Percentiles rank a stretch among this genome's conserved stretches.
Evolutionary conservation across 2,888 invertebrate genomes (phyloP).

Genomic region (Torymus aiolomorphi): DNA sequence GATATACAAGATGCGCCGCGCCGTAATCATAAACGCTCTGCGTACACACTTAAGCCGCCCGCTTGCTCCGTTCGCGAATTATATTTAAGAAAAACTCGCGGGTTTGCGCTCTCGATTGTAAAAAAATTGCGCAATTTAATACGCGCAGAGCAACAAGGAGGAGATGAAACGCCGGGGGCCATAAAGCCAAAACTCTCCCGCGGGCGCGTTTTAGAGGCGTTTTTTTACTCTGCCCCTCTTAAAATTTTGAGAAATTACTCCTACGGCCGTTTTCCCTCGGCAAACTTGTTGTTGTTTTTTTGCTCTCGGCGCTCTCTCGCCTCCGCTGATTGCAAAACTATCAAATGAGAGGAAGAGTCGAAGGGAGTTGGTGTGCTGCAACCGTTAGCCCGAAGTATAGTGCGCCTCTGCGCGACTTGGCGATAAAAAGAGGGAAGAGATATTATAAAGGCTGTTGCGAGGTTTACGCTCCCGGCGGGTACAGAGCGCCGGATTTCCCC

Average conservation of each 20-base stretch:
- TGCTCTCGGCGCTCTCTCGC: background rate
- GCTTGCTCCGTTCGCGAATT: background rate
- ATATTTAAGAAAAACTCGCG: background rate
- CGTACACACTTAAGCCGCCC: too few relatives aligned
- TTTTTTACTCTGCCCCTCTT: conserved; percentile 13
- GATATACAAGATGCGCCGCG: too few relatives aligned
- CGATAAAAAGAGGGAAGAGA: conserved; percentile 1
- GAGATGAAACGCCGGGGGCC: conserved; percentile 20
- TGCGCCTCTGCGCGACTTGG: background rate
- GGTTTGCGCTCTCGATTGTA: background rate
- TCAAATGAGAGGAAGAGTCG: background rate
- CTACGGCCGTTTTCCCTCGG: conserved; percentile 18
- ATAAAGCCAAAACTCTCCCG: conserved; percentile 41
- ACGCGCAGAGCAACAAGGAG: background rate
- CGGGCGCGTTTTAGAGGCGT: conserved; percentile 19
- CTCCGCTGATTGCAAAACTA: conserved; percentile 28
- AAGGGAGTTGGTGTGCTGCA: background rate
- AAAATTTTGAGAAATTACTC: conserved; percentile 22
- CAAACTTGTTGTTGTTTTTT: conserved; percentile 16
- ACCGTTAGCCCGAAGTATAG: conserved; percentile 6
- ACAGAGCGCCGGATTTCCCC: conserved; percentile 6
- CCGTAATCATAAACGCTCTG: too few relatives aligned
- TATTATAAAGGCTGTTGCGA: conserved; percentile 11
- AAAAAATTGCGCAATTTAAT: conserved; percentile 8
- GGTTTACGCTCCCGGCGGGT: conserved; percentile 12